Base-by-base conservation (phyloP, 2,113 vertebrate genomes). In the Pterocles burchelli region DNA sequence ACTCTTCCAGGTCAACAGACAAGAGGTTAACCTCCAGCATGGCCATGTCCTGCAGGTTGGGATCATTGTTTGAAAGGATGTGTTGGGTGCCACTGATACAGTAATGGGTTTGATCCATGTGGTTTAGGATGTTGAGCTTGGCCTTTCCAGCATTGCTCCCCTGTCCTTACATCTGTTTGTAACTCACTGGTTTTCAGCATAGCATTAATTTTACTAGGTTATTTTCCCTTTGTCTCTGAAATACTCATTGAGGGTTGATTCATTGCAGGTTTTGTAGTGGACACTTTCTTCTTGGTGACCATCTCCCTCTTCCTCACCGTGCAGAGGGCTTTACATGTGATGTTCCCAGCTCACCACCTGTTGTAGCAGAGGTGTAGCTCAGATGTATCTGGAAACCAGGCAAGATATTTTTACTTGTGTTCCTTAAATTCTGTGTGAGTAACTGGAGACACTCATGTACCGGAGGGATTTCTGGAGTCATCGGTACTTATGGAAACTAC, bases 41-140 rank as follows among this genome's bases (percentile, higher is more conserved):
- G 8, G 7, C 29, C 12, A 9, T 11, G 14, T 49, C 22, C 9
- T 17, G 5, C 5, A 1, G 7, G 6, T 1, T 43, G 36, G 58
- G 19, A 15, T 13, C 10, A 1, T 18, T 13, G 18, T 46, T 45
- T 0, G 0, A 75, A 65, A 31, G 0, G 1, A 49, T 17, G 52
- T 4, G 2, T 4, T 3, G n/a, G 33, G 22, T 0, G 0, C 15
- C 9, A 6, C 16, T 2, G 17, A 25, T 22, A 45, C 15, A 13
- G 4, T 8, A 15, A 29, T 1, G 4, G 5, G 25, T 48, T 75
- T 49, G 18, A 12, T 34, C n/a, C 8, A 3, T 61, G 57, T 31
- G n/a, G 9, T 38, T 48, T 16, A 61, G 25, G 31, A 17, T 5
- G 4, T 10, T 24, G 38, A 16, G 10, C 1, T 4, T 26, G 12